phyloP scores from a whole-genome alignment of 2,797 vertebrate species.

The Intellagama lesueurii region DNA sequence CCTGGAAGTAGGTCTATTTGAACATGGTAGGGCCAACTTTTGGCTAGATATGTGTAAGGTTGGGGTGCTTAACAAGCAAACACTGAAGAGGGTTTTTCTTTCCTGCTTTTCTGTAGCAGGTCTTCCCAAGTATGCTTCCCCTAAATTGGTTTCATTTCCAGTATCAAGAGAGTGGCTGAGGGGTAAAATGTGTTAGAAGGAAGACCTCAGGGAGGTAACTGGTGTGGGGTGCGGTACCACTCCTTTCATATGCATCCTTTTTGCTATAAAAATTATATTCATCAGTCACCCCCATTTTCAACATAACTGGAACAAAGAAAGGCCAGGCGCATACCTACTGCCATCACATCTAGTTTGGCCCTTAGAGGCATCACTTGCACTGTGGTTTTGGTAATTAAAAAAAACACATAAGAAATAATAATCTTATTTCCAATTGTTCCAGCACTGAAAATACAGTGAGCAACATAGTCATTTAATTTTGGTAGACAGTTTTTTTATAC shows the following conservation, averaged over 20 bases:
- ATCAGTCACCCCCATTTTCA: neutral
- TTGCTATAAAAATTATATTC: neutral
- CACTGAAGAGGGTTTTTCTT: neutral
- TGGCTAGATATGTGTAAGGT: too few species aligned
- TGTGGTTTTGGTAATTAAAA: conserved; percentile 9
- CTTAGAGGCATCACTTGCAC: neutral
- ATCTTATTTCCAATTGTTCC: neutral
- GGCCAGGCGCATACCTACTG: neutral
- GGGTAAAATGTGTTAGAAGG: too few species aligned
- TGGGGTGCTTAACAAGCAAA: neutral
- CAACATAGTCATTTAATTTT: neutral
- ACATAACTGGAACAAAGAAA: neutral
- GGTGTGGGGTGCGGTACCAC: too few species aligned
- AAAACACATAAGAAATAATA: neutral
- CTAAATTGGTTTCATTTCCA: neutral
- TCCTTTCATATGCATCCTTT: neutral
- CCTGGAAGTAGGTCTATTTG: neutral
- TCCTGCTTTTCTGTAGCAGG: neutral
- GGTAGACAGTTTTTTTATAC: neutral
- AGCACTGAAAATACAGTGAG: too few species aligned
- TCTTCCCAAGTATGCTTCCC: neutral
- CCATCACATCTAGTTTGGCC: neutral
- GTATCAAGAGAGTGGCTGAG: neutral
- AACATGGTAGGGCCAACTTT: neutral
- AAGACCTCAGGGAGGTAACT: neutral